phyloP scores from a whole-genome alignment of 2,113 vertebrate genomes.

The Ceuthmochares aereus region DNA sequence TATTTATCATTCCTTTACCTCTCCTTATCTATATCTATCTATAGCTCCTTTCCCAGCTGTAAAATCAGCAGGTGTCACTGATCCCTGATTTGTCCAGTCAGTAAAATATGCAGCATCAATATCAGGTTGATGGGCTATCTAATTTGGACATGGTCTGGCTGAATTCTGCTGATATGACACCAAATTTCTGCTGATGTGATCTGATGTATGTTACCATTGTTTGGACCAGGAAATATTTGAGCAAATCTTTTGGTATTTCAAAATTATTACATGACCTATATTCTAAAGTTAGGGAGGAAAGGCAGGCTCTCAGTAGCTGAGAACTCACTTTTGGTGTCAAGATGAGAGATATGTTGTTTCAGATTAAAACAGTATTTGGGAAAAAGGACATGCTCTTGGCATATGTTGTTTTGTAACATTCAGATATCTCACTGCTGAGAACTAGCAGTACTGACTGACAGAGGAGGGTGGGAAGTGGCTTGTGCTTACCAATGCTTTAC shows the following conservation, averaged over 20 bases:
- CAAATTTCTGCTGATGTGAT: background rate
- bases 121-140: background rate
- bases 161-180: no score
- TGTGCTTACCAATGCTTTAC: background rate
- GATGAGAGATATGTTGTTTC: background rate
- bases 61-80: background rate
- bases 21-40: background rate
- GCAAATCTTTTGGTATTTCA: background rate
- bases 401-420: background rate
- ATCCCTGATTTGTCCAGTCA: background rate
- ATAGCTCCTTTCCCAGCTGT: background rate
- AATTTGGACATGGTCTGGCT: background rate
- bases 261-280: background rate
- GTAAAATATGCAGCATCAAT: background rate
- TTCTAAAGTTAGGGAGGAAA: background rate
- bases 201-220: background rate
- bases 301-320: background rate
- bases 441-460: background rate
- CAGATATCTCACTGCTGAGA: background rate
- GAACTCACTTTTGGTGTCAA: background rate
- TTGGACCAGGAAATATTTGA: background rate
- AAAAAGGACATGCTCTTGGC: background rate
- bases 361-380: background rate
- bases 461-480: background rate
- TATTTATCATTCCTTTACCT: background rate